Conservation (phyloP, 2,113 vertebrate genomes). For the Anolis sagrei region DNA sequence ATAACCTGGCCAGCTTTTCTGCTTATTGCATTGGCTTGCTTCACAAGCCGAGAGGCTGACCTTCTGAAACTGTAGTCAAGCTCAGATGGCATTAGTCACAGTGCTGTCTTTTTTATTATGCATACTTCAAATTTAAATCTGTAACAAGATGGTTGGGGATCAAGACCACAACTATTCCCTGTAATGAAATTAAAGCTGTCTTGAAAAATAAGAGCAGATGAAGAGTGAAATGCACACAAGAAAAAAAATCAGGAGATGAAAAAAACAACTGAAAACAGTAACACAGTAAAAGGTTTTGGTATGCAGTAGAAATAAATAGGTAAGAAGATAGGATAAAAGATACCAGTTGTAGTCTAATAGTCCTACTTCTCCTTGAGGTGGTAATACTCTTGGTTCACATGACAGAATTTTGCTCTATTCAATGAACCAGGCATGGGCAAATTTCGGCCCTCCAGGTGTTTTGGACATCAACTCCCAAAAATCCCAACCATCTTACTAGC, state of each 20-base stretch:
- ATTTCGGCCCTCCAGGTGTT: too few species aligned
- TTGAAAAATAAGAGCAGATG: conserved; percentile 42
- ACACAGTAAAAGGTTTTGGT: background rate
- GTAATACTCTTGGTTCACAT: background rate
- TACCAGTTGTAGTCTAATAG: background rate
- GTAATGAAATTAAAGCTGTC: conserved; percentile 35
- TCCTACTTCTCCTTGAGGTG: background rate
- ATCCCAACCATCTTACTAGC: too few species aligned
- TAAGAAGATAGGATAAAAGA: background rate
- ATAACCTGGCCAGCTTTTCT: conserved; percentile 29
- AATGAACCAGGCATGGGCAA: background rate
- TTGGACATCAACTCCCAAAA: too few species aligned
- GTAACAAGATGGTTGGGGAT: conserved; percentile 32
- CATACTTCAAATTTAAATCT: conserved; percentile 39
- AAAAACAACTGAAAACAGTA: background rate
- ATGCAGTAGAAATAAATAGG: background rate
- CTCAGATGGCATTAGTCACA: conserved; percentile 30
- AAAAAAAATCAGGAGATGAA: background rate
- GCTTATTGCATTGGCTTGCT: conserved; percentile 9
- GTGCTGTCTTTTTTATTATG: conserved; percentile 33
- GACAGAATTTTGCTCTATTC: background rate
- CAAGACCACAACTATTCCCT: conserved; percentile 32
- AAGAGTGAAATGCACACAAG: conserved; percentile 4
- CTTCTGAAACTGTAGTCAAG: conserved; percentile 14
- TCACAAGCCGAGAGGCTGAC: conserved; percentile 24